Conservation (phyloP, 2,113 vertebrate genomes). For the Fukomys damarensis region DNA sequence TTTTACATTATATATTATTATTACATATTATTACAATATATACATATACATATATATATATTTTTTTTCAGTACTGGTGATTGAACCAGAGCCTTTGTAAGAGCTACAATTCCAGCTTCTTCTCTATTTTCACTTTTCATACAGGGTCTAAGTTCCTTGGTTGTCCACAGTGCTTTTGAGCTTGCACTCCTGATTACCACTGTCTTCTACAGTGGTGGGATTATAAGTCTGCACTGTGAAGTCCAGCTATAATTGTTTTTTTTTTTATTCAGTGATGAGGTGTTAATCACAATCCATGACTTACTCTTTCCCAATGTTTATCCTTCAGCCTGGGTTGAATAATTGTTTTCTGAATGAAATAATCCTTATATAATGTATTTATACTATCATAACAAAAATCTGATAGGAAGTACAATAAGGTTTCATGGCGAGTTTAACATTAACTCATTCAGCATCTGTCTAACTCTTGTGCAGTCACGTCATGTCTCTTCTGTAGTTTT, state of each 20-base stretch:
- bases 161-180: not conserved
- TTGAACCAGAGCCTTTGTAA: not conserved
- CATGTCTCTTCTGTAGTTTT: not conserved
- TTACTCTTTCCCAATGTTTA: not conserved
- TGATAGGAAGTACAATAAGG: not conserved
- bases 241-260: not conserved
- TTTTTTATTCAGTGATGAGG: not conserved
- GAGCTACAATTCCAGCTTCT: not conserved
- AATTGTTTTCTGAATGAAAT: not conserved
- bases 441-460: not conserved
- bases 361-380: not conserved
- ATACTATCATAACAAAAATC: not conserved
- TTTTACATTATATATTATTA: not conserved
- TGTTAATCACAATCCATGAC: not conserved
- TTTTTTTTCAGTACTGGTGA: not conserved
- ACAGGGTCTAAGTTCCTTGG: not conserved
- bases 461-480: not conserved
- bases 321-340: not conserved
- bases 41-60: too few species aligned
- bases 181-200: not conserved
- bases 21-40: too few species aligned
- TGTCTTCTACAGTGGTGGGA: not conserved
- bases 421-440: not conserved
- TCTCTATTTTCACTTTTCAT: not conserved
- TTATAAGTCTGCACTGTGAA: too few species aligned